phyloP scores from a whole-genome alignment of 2,113 vertebrate genomes.

The Poeciliopsis occidentalis region DNA sequence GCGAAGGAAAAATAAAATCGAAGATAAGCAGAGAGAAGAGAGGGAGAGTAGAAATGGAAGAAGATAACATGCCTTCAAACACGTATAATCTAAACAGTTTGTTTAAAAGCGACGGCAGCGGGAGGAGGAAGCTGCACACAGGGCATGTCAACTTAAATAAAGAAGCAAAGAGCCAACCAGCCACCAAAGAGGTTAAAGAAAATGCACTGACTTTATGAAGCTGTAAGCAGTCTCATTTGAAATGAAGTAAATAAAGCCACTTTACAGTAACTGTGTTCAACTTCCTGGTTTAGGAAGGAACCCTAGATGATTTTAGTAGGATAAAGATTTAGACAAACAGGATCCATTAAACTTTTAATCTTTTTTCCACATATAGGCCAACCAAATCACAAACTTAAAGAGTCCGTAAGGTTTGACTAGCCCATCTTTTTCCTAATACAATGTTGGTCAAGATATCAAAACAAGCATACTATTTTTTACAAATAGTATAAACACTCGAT shows the following conservation, averaged over 20 bases:
- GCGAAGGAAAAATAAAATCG: slow-evolving; percentile 25
- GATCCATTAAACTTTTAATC: neutral
- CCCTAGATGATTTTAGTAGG: too few relatives aligned
- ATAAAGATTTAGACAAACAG: too few relatives aligned
- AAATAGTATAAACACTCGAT: neutral
- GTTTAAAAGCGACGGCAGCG: slow-evolving; percentile 41
- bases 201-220: slow-evolving; percentile 25
- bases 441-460: neutral
- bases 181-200: slow-evolving; percentile 26
- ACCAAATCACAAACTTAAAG: too few relatives aligned
- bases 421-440: neutral
- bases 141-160: slow-evolving; percentile 42
- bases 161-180: slow-evolving; percentile 37
- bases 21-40: slow-evolving; percentile 61
- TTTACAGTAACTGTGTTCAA: too few relatives aligned
- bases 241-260: slow-evolving; percentile 8
- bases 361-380: neutral
- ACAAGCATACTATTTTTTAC: neutral
- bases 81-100: slow-evolving; percentile 41
- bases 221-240: slow-evolving; percentile 46
- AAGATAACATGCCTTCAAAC: slow-evolving; percentile 67
- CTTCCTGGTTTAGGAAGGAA: too few relatives aligned
- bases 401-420: neutral
- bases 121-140: slow-evolving; percentile 40
- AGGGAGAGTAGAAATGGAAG: slow-evolving; percentile 46